Evolutionary conservation across 2,888 invertebrate species (phyloP).

Genomic region (Tipula lateralis): DNA sequence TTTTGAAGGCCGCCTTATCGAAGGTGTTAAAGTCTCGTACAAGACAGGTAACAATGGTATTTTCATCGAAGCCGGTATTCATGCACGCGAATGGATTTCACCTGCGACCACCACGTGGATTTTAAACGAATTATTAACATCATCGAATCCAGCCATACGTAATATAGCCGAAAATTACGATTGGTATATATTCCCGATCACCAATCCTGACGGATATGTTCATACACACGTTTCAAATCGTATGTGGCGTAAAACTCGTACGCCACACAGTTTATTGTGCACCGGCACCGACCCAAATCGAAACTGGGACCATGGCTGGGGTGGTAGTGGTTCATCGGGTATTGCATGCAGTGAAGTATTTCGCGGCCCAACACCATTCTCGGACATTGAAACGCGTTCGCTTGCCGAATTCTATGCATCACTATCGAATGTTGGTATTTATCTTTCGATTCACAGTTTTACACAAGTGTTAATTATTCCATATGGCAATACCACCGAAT

Average conservation of each 20-base stretch:
- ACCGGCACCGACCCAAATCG: conserved; percentile 65
- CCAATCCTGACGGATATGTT: conserved; percentile 64
- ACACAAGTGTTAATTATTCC: conserved; percentile 67
- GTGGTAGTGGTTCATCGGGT: conserved; percentile 52
- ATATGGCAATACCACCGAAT: conserved; percentile 60
- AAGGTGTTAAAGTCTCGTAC: conserved; percentile 53
- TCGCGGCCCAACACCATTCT: conserved; percentile 54
- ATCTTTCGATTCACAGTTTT: conserved; percentile 71
- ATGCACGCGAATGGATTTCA: conserved; percentile 62
- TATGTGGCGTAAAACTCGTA: conserved; percentile 66
- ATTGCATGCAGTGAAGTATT: conserved; percentile 49
- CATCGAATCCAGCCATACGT: conserved; percentile 51
- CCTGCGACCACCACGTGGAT: conserved; percentile 60
- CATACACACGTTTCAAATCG: conserved; percentile 59
- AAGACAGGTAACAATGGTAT: conserved; percentile 49
- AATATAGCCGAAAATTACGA: conserved; percentile 57
- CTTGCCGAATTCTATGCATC: conserved; percentile 55
- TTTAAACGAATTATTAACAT: conserved; percentile 59
- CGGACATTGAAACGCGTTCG: conserved; percentile 54
- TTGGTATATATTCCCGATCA: conserved; percentile 64
- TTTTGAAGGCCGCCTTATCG: conserved; percentile 56
- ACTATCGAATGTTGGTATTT: conserved; percentile 55
- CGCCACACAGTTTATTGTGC: conserved; percentile 47
- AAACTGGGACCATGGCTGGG: conserved; percentile 64
- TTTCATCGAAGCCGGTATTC: conserved; percentile 57